Percentiles rank a stretch among this genome's conserved stretches.
These are phyloP conservation scores for Oscheius sp. DNA, from an alignment of 2,888 invertebrate genomes.

Conservation along the genomic window DNA sequence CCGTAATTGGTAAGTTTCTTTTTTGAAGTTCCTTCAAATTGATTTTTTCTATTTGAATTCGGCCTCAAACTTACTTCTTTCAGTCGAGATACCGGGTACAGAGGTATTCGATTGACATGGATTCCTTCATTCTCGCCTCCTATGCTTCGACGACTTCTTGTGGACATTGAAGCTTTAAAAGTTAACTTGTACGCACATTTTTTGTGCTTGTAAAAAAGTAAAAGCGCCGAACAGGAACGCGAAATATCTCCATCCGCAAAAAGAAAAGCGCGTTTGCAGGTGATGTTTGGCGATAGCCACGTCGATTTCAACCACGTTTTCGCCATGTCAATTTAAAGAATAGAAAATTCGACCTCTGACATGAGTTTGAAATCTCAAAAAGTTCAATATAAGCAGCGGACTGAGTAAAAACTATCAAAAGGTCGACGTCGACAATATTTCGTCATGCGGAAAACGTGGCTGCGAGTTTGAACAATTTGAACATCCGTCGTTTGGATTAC, in stretches of 20 bases:
- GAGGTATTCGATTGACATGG: slow-evolving; percentile 50
- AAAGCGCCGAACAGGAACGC: no score
- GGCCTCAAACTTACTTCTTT: slow-evolving; percentile 15
- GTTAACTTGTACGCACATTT: no score
- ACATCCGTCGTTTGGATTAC: no score
- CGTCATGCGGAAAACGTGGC: slow-evolving; percentile 10
- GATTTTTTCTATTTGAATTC: background rate
- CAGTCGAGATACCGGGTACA: slow-evolving; percentile 35
- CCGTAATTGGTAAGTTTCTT: slow-evolving; percentile 42
- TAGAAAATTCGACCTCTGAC: no score
- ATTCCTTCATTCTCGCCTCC: slow-evolving; percentile 33
- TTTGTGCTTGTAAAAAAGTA: no score
- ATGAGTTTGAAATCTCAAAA: no score
- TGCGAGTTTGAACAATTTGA: background rate
- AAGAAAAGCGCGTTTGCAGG: no score
- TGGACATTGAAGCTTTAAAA: slow-evolving; percentile 13
- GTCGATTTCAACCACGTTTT: no score
- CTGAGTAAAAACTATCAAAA: background rate
- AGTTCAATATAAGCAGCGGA: background rate
- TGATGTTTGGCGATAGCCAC: no score
- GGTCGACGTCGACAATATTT: background rate
- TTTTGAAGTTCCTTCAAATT: slow-evolving; percentile 46
- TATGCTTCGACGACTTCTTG: slow-evolving; percentile 32
- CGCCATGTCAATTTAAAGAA: no score
- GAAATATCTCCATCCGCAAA: no score